Evolutionary conservation across 2,113 vertebrate species (phyloP).

Genomic region (Silurus glanis): DNA sequence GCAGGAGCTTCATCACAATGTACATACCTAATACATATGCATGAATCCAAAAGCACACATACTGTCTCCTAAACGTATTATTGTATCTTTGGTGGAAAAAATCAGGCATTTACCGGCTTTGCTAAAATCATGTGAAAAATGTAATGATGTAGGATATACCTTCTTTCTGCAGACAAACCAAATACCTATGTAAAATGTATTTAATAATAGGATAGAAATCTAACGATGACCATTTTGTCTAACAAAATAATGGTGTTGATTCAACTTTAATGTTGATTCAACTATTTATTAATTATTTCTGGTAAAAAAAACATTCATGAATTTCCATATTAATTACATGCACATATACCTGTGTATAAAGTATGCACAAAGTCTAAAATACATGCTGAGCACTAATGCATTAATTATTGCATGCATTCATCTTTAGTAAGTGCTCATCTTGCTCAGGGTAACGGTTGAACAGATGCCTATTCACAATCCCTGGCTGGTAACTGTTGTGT

Average conservation of each 20-base stretch:
- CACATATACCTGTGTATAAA: not conserved
- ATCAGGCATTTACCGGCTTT: not conserved
- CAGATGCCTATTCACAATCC: not conserved
- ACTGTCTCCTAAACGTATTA: not conserved
- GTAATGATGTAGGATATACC: not conserved
- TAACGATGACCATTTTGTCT: not conserved
- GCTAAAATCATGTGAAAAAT: not conserved
- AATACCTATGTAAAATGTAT: not conserved
- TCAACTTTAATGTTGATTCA: not conserved
- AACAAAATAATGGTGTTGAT: not conserved
- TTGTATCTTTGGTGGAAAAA: not conserved
- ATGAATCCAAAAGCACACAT: not conserved
- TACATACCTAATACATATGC: not conserved
- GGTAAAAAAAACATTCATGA: not conserved
- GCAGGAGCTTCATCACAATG: conserved; percentile 1
- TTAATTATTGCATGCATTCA: not conserved
- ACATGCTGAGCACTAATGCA: not conserved
- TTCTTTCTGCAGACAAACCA: not conserved
- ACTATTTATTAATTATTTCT: not conserved
- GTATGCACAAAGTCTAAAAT: not conserved
- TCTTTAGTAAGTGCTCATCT: not conserved
- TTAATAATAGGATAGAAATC: not conserved
- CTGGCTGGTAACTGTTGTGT: not conserved
- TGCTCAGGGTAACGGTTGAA: not conserved
- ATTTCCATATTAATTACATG: not conserved